Percentiles rank a stretch among this genome's conserved stretches.
These are phyloP conservation scores for Nothobranchius kuhntae DNA, from an alignment of 2,113 vertebrate genomes.

Conservation along the genomic window DNA sequence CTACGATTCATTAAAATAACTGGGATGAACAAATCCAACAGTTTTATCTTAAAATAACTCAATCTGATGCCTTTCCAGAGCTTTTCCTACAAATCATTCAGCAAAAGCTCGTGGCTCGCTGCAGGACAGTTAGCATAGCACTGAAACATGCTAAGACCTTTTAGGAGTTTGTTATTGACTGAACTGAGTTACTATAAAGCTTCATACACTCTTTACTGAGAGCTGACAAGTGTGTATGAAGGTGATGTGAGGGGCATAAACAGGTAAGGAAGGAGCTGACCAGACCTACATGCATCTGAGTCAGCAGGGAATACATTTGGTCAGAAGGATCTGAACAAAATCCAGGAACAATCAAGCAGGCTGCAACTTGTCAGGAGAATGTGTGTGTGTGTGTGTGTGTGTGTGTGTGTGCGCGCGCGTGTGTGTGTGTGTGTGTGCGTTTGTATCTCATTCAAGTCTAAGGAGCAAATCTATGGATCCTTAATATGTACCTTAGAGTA, in stretches of 20 bases:
- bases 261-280: constrained; percentile 1
- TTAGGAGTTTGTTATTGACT: constrained; percentile 18
- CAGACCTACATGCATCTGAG: constrained; percentile 23
- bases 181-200: constrained; percentile 21
- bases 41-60: background rate
- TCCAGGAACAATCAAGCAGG: constrained; percentile 53
- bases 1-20: too few relatives aligned
- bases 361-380: constrained; percentile 65
- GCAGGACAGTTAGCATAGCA: constrained; percentile 7
- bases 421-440: constrained; percentile 13
- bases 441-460: constrained; percentile 23
- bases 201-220: constrained; percentile 19
- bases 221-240: constrained; percentile 7
- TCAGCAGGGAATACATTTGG: constrained; percentile 19
- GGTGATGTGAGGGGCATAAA: constrained; percentile 16
- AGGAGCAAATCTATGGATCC: constrained; percentile 36
- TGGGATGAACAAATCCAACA: too few relatives aligned
- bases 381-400: constrained; percentile 39
- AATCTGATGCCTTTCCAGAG: constrained; percentile 22
- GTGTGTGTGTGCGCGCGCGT: constrained; percentile 32
- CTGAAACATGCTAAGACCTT: constrained; percentile 17
- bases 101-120: constrained; percentile 42
- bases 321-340: constrained; percentile 28
- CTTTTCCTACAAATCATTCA: constrained; percentile 17
- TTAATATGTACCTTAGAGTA: constrained; percentile 36